Base-by-base conservation (phyloP, 2,113 vertebrate species). In the Plecotus auritus region DNA sequence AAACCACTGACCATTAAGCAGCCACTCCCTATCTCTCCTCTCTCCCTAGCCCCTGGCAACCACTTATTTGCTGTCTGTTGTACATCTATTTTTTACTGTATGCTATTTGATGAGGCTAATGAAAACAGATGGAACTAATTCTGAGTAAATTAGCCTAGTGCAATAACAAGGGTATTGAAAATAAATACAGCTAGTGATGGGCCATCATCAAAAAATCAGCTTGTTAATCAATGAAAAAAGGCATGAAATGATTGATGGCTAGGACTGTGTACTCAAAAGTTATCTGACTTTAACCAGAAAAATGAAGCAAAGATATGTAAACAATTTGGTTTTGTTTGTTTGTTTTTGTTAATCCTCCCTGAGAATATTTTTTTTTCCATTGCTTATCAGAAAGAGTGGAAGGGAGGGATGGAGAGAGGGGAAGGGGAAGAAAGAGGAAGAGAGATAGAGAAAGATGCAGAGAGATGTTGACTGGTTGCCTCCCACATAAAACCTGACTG, bases 81-180 rank as follows among this genome's bases (percentile, higher is more conserved):
- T 70, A 72, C 40, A 92, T 88, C 69, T 17, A 61, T 76, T 95
- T 92, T 95, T 90, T 32, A 94, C 91, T 85, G 1, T 93, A 40
- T 85, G 20, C 45, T 90, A 82, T 94, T 88, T 87, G 83, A 95
- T 70, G 61, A 88, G 20, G n/a, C n/a, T 95, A 49, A 30, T 85
- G 47, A 85, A 91, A 97, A 67, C 81, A 88, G 72, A 93, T 93
- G 81, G 67, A 96, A 97, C n/a, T 74, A 92, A 95, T 12, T 1
- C 37, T 90, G 54, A 14, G 17, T 2, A 82, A 92, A 90, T 95
- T 95, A 93, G 45, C 30, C 77, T 95, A 35, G 45, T 97, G 35
- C 72, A 96, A 76, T 95, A 95, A 92, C 64, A 96, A 95, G 51
- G 45, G 9, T 85, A 95, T 95, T 73, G 95, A 77, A 94, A 91